Base-by-base conservation (phyloP, 64 coral and sea anemone genomes). In the Montipora cactus region DNA sequence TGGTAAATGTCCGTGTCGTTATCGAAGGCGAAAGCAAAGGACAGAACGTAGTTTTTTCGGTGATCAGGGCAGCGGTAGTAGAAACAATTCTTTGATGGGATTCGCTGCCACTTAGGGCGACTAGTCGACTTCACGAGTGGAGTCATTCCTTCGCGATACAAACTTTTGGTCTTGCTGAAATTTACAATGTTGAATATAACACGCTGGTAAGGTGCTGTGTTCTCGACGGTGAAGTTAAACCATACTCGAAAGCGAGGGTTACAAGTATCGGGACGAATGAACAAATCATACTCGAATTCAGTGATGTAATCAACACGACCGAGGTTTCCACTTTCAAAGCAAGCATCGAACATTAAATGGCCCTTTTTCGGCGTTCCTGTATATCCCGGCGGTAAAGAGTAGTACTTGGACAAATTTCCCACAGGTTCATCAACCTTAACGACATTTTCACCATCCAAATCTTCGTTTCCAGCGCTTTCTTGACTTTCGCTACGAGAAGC, bases 61-160 rank as follows among this genome's bases (percentile, higher is more conserved):
- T 99, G 98, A 90, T 99, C 98, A 20, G 98, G 98, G 21, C 95
- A 99, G 19, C 98, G 98, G 89, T 99, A 99, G 66, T 99, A 99
- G 78, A 96, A 99, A 47, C 95, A 96, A 47, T 99, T 99, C 62
- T 99, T 99, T 0, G 98, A 89, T 13, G 98, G 98, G 14, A 99
- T 96, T 89, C 98, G 78, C 77, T 99, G 98, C 98, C 98, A 99
- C 82, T 96, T 99, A 45, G 92, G 95, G 25, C 98, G 85, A 84
- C 98, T 99, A 5, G 78, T 92, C 6, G 98, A 99, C 58, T 99
- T 99, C 5, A 99, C 98, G 2, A 99, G 78, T 0, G 98, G 98
- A n/a, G 92, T 99, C 98, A 99, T 99, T 55, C 98, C 98, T 87
- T 96, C 98, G 49, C 98, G 92, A 75, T 99, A 99, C 58, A 99